These are phyloP conservation scores for Epizoanthus ramosus DNA, from an alignment of 92 coral and sea anemone species.

Conservation along the genomic window DNA sequence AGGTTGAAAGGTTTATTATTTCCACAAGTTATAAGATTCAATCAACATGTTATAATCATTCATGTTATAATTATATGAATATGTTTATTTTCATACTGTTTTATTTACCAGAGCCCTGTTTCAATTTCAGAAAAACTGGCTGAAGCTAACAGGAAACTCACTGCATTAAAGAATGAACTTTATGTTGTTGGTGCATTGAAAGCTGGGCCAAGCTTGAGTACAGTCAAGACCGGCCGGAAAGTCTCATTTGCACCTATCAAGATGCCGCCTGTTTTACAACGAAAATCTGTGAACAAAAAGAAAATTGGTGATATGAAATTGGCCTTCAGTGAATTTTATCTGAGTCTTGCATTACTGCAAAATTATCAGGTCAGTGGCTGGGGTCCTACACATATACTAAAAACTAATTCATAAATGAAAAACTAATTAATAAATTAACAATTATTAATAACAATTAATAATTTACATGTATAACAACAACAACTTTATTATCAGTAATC, in stretches of 20 bases:
- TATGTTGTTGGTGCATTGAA: slow-evolving; percentile 70
- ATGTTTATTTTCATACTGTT: too few species aligned
- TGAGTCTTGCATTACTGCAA: slow-evolving; percentile 88
- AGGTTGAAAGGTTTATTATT: too few species aligned
- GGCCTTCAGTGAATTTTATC: slow-evolving; percentile 97
- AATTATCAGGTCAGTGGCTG: slow-evolving; percentile 79
- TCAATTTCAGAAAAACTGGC: slow-evolving; percentile 84
- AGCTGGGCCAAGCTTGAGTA: slow-evolving; percentile 74
- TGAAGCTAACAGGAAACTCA: slow-evolving; percentile 88
- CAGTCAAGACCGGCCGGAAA: slow-evolving; percentile 62
- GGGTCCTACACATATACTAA: too few species aligned
- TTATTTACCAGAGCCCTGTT: neutral
- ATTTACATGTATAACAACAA: too few species aligned
- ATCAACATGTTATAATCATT: too few species aligned
- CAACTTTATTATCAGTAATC: too few species aligned
- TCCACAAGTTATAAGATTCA: too few species aligned
- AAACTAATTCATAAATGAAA: too few species aligned
- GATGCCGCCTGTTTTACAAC: slow-evolving; percentile 59
- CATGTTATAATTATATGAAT: too few species aligned
- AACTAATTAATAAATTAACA: too few species aligned
- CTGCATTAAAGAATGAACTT: slow-evolving; percentile 88
- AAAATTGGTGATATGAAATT: slow-evolving; percentile 84
- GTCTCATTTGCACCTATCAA: slow-evolving; percentile 67
- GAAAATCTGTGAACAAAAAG: slow-evolving; percentile 62
- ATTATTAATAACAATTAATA: too few species aligned